Base-by-base conservation (phyloP, 2,113 vertebrate species). In the Phylloscopus trochilus region DNA sequence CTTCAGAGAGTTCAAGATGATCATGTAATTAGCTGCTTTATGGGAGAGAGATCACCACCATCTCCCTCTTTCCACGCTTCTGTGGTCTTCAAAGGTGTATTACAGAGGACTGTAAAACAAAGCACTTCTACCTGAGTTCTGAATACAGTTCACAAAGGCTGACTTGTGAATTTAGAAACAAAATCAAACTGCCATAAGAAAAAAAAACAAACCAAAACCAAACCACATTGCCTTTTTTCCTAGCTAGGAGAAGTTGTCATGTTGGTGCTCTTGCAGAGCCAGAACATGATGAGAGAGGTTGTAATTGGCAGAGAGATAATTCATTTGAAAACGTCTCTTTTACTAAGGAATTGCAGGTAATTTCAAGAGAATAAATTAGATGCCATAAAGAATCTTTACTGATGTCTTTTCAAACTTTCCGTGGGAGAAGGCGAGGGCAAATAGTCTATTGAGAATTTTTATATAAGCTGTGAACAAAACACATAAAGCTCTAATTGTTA, bases 1-100 rank as follows among this genome's bases (percentile, higher is more conserved):
- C 94, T 96, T 92, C 82, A 74, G 95, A 96, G 96, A 77, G 94
- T 90, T 92, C 83, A 95, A 95, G 93, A 95, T 97, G 94, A 97
- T 97, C 91, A 86, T 91, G 93, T 96, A 96, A 94, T 97, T 97
- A 97, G 88, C 88, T 95, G 82, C 86, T 97, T 92, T 97, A 89
- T 91, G 84, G 84, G 77, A 95, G 93, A 84, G 70, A 67, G 44
- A 62, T 94, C 79, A 51, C 87, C 92, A 94, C 66, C 59, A 88
- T 90, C 94, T 88, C 89, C 92, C 41, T 55, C 8, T 90, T 93
- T 93, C 90, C 76, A 76, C 4, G n/a, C 87, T 95, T 84, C 87
- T 55, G 27, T 95, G 85, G 75, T 62, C 82, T 93, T 92, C 81
- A 47, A 53, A 95, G 87, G 55, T 60, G 23, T 76, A 53, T 81